Base-by-base conservation (phyloP, 2,888 invertebrate genomes). In the Apamea epomidion region DNA sequence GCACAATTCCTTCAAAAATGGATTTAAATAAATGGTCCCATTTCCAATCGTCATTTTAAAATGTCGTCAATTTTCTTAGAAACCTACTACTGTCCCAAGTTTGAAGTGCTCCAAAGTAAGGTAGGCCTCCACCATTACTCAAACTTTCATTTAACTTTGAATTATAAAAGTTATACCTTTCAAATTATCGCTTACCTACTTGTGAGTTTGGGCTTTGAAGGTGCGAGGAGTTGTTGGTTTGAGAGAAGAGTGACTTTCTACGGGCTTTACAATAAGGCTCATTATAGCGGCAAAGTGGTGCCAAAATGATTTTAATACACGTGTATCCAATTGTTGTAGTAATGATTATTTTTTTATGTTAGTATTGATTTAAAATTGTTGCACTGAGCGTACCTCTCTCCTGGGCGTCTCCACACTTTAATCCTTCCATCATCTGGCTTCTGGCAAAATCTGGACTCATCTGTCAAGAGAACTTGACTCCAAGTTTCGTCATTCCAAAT, bases 111-210 rank as follows among this genome's bases (percentile, higher is more conserved):
- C n/a, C 21, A 78, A 76, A 81, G 77, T 80, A 76, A 76, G 87
- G 69, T 72, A 74, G 51, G n/a, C 65, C 37, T 51, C 65, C 64
- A 25, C 69, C 82, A 73, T 88, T 79, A 87, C 76, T 89, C 83
- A 83, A 89, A 79, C 82, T 82, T 84, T 79, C 74, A 82, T 86
- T 88, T 83, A 90, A 92, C 86, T 90, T 90, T 81, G 85, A 91
- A 90, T 92, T 90, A 90, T 91, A 91, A 92, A 92, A 92, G 90
- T 92, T 91, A 79, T 79, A 85, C 84, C 82, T 88, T 90, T 91
- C 89, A 90, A 84, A 86, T 91, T 87, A 84, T 82, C 87, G 82
- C 87, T 84, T 81, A 74, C 80, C 54, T 74, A 51, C 82, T 78
- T 54, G 37, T 60, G 70, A 81, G 73, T 76, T 71, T 32, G 75